Percentiles rank a stretch among this genome's conserved stretches.
These are phyloP conservation scores for Tenebrio molitor DNA, from an alignment of 1,140 invertebrate species.

Conservation along the genomic window DNA sequence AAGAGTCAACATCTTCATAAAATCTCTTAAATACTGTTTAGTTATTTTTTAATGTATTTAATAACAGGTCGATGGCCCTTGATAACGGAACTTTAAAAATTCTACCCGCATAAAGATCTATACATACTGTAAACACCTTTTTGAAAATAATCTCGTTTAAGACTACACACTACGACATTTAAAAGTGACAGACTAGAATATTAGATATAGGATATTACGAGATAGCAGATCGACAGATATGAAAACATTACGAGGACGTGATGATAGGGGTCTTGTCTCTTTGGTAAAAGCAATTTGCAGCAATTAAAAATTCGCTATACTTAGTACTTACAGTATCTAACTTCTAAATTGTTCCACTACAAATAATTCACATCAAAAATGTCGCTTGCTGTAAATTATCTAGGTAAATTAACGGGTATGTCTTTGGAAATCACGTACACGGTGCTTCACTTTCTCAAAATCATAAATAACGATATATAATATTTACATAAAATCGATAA, in stretches of 20 bases:
- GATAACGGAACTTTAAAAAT: neutral
- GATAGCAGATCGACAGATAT: constrained; percentile 53
- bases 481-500: constrained; percentile 36
- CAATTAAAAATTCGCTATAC: neutral
- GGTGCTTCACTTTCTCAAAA: constrained; percentile 14
- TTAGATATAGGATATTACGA: constrained; percentile 51
- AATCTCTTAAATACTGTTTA: constrained; percentile 37
- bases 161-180: constrained; percentile 52
- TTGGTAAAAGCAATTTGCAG: constrained; percentile 24
- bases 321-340: neutral
- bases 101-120: constrained; percentile 29
- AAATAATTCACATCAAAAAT: constrained; percentile 38
- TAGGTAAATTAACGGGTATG: neutral
- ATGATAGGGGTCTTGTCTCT: constrained; percentile 7
- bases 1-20: constrained; percentile 34
- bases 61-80: constrained; percentile 5
- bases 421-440: neutral
- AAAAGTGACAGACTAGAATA: constrained; percentile 53
- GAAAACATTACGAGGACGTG: constrained; percentile 34
- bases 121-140: constrained; percentile 26
- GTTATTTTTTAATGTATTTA: constrained; percentile 12
- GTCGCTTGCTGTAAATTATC: neutral
- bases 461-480: constrained; percentile 11
- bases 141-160: constrained; percentile 22
- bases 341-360: constrained; percentile 7